A percentile compares a stretch with the other conserved stretches of the same genome.
These are phyloP conservation scores for Pinctada fucata DNA, from an alignment of 2,888 invertebrate species.

Conservation along the genomic window DNA sequence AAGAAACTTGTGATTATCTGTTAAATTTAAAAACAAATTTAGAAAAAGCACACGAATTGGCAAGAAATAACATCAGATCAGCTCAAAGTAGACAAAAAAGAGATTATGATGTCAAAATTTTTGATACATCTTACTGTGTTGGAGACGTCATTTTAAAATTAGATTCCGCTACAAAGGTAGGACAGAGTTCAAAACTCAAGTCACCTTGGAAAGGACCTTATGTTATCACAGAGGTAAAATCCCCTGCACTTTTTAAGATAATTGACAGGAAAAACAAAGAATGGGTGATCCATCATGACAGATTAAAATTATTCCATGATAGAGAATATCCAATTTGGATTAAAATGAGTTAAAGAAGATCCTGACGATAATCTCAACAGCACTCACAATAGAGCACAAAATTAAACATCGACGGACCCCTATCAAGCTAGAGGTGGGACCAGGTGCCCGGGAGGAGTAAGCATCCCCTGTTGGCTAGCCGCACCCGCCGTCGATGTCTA, in stretches of 20 bases:
- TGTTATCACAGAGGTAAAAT: slow-evolving; percentile 17
- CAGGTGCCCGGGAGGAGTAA: too few relatives aligned
- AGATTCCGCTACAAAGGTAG: slow-evolving; percentile 22
- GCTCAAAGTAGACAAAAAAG: slow-evolving; percentile 7
- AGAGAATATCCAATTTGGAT: slow-evolving; percentile 12
- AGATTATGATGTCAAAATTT: not conserved
- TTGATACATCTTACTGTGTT: not conserved
- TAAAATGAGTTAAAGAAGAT: too few relatives aligned
- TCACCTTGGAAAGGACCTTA: too few relatives aligned
- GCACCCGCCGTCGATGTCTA: too few relatives aligned
- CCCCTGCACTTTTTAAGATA: slow-evolving; percentile 4
- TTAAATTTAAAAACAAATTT: slow-evolving; percentile 9
- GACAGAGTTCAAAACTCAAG: slow-evolving; percentile 30
- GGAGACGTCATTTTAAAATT: not conserved
- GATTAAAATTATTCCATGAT: slow-evolving; percentile 16
- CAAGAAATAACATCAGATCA: not conserved
- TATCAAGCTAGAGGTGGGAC: too few relatives aligned
- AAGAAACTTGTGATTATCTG: not conserved
- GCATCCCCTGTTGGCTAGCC: too few relatives aligned
- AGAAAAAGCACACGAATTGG: too few relatives aligned
- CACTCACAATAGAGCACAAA: too few relatives aligned
- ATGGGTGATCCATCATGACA: slow-evolving; percentile 23
- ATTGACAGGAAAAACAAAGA: not conserved
- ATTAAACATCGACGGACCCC: too few relatives aligned
- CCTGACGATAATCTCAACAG: too few relatives aligned